phyloP scores from a whole-genome alignment of 2,888 invertebrate species.

The Incurvaria masculella region DNA sequence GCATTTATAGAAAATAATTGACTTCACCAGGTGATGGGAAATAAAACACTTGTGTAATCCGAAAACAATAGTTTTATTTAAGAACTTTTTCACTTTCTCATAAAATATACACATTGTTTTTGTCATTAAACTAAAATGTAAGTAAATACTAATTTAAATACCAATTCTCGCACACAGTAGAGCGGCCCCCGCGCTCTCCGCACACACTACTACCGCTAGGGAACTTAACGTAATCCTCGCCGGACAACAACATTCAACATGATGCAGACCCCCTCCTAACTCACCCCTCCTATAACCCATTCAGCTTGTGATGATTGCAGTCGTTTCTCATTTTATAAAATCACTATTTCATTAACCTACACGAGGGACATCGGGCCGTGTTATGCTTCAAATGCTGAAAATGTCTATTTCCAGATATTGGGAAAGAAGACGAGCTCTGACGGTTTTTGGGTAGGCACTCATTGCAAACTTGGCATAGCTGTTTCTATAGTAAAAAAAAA shows the following conservation, averaged over 20 bases:
- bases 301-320: conserved; percentile 54
- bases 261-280: conserved; percentile 34
- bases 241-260: conserved; percentile 22
- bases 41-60: conserved; percentile 52
- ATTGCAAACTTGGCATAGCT: no score
- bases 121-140: conserved; percentile 57
- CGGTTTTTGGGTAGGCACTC: no score
- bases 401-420: no score
- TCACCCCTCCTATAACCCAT: no score
- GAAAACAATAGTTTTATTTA: conserved; percentile 59
- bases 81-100: conserved; percentile 55
- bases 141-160: conserved; percentile 59
- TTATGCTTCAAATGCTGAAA: no score
- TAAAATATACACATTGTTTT: conserved; percentile 59
- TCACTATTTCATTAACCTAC: conserved; percentile 45
- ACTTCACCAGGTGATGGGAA: conserved; percentile 21
- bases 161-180: conserved; percentile 44
- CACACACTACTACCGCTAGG: conserved; percentile 20
- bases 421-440: no score
- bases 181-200: no score
- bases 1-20: no score
- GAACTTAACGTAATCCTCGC: conserved; percentile 36
- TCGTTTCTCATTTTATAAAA: conserved; percentile 47
- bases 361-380: no score
- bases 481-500: no score